A percentile compares a stretch with the other conserved stretches of the same genome.
phyloP scores from a whole-genome alignment of 2,888 invertebrate genomes.

The Gastracanthus pulcherrimus region DNA sequence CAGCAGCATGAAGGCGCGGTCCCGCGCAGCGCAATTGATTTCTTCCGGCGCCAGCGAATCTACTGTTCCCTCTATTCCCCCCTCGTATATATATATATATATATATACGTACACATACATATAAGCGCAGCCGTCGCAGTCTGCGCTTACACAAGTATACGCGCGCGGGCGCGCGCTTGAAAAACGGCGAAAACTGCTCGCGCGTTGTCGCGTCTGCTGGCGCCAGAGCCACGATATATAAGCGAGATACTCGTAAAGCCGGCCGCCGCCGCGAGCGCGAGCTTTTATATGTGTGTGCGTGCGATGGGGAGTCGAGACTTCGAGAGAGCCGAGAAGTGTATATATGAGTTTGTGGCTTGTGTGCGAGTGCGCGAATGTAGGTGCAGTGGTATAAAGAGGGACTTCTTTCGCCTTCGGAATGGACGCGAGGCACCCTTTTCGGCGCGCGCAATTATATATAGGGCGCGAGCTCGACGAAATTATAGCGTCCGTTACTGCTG shows the following conservation, averaged over 20 bases:
- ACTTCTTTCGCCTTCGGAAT: too few relatives aligned
- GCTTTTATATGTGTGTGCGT: neutral
- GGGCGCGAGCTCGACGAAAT: neutral
- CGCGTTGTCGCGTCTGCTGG: conserved; percentile 27
- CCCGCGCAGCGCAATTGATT: conserved; percentile 51
- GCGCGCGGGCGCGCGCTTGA: neutral
- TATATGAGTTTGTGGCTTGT: too few relatives aligned
- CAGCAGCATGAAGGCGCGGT: conserved; percentile 5
- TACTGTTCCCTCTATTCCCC: neutral
- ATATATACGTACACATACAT: neutral
- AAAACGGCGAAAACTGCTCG: conserved; percentile 10
- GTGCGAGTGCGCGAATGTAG: too few relatives aligned
- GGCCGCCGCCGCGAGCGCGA: neutral
- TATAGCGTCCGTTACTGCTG: neutral
- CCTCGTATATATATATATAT: neutral
- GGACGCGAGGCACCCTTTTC: too few relatives aligned
- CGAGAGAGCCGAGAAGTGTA: too few relatives aligned
- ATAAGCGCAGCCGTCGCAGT: too few relatives aligned
- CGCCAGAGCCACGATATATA: conserved; percentile 35
- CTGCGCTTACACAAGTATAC: too few relatives aligned
- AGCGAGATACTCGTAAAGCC: conserved; percentile 6
- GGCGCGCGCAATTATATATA: neutral
- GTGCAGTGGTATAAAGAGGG: too few relatives aligned
- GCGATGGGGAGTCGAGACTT: too few relatives aligned
- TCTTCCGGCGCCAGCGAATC: conserved; percentile 51